Base-by-base conservation (phyloP, 1,140 invertebrate genomes). In the Bombus sibiricus region DNA sequence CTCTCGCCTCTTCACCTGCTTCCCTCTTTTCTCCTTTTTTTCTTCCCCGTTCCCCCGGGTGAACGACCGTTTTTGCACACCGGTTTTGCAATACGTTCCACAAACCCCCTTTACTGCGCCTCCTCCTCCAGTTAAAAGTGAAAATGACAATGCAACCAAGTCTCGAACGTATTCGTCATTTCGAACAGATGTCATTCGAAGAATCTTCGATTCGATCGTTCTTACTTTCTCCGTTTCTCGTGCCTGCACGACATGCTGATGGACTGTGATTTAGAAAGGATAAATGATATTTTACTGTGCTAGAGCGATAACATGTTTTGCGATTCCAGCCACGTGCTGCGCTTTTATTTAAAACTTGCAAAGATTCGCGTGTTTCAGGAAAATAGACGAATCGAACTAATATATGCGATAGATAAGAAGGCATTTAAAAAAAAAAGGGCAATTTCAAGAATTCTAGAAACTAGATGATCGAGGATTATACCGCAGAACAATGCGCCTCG, bases 61-160 rank as follows among this genome's bases (percentile, higher is more conserved):
- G 85, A 92, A 91, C 86, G 91, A 86, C 89, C 89, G 89, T 91
- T 92, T 92, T 92, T 75, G 88, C n/a, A 37, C 66, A 57, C 25
- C 53, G 6, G 39, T 69, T 34, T 69, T 37, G 66, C 74, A 34
- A 79, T 34, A 13, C 73, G 32, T 62, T 64, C 28, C 77, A 64
- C 18, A 53, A 53, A 53, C 66, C 32, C 53, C 43, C 47, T 47
- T 25, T 22, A 1, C 75, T 13, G 15, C 62, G 43, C 57, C 64
- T 75, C 43, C 0, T 41, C 43, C n/a, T 8, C 1, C 53, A 3
- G 59, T 34, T 28, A 8, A 53, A 81, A 87, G 34, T 25, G 68
- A 68, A 81, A 34, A n/a, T 25, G 41, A 8, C 10, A 34, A 53
- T n/a, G 13, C 57, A 9, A 41, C 8, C 62, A 2, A 64, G 25